A percentile compares a stretch with the other conserved stretches of the same genome.
These are phyloP conservation scores for Brachirus orientalis DNA, from an alignment of 2,113 vertebrate species.

Conservation along the genomic window DNA sequence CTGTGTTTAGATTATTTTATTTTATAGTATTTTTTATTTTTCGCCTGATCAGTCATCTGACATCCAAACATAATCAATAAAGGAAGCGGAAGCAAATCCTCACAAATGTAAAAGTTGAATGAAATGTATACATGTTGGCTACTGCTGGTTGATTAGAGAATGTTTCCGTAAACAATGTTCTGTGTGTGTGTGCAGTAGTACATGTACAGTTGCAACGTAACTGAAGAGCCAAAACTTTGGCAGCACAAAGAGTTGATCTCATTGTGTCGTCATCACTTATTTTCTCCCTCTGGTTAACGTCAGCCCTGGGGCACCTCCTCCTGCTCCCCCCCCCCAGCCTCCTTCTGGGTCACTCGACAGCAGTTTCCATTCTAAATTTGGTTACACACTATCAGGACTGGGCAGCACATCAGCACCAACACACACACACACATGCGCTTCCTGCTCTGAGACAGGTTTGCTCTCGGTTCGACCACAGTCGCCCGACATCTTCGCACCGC, in stretches of 20 bases:
- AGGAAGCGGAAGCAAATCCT: too few relatives aligned
- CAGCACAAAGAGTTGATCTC: conserved; percentile 28
- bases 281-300: conserved; percentile 34
- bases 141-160: too few relatives aligned
- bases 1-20: too few relatives aligned
- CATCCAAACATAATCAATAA: too few relatives aligned
- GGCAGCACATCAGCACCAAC: conserved; percentile 2
- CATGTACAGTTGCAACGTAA: too few relatives aligned
- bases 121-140: too few relatives aligned
- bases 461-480: neutral
- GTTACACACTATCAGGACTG: conserved; percentile 22
- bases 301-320: conserved; percentile 5
- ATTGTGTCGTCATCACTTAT: conserved; percentile 45
- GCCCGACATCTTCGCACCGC: conserved; percentile 46
- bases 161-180: too few relatives aligned
- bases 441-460: neutral
- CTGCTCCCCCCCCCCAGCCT: neutral
- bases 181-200: too few relatives aligned
- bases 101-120: too few relatives aligned
- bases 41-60: too few relatives aligned
- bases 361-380: conserved; percentile 79
- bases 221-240: neutral
- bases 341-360: neutral
- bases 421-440: neutral
- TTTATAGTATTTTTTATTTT: too few relatives aligned